phyloP scores from a whole-genome alignment of 1,140 invertebrate genomes.

The Drosophila murphyi region DNA sequence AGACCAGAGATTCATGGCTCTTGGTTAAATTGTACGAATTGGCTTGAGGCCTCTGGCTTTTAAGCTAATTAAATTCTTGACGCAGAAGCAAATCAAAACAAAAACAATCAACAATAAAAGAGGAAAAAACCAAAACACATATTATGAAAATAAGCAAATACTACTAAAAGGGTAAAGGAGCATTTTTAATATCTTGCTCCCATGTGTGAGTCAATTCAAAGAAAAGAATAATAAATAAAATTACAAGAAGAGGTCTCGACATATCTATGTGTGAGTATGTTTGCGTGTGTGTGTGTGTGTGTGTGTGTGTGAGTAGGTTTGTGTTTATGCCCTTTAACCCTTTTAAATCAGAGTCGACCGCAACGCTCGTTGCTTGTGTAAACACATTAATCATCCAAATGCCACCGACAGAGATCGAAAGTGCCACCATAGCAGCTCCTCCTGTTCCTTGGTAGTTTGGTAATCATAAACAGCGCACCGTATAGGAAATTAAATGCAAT shows the following conservation, averaged over 20 bases:
- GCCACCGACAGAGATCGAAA: constrained; percentile 82
- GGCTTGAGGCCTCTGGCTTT: constrained; percentile 52
- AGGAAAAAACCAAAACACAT: not conserved
- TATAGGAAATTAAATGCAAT: constrained; percentile 76
- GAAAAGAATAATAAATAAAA: constrained; percentile 71
- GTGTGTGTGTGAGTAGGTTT: constrained; percentile 23
- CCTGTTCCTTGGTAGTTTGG: constrained; percentile 40
- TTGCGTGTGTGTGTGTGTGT: not conserved
- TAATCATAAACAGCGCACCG: constrained; percentile 70
- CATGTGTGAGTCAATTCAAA: constrained; percentile 44
- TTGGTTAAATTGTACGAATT: constrained; percentile 48
- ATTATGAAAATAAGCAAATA: constrained; percentile 18
- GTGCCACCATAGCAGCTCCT: constrained; percentile 42
- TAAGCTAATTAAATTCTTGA: constrained; percentile 80
- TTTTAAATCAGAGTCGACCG: constrained; percentile 77
- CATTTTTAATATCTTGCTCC: constrained; percentile 47
- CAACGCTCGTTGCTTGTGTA: constrained; percentile 78
- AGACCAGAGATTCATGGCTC: constrained; percentile 9
- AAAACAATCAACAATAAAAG: constrained; percentile 2
- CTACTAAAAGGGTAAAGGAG: constrained; percentile 1
- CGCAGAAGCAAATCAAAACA: constrained; percentile 50
- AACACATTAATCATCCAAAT: constrained; percentile 82
- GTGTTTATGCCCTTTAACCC: constrained; percentile 79
- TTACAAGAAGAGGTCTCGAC: constrained; percentile 37
- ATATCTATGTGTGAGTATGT: constrained; percentile 2